phyloP scores from a whole-genome alignment of 2,797 vertebrate genomes.

The Chaunax sp. region DNA sequence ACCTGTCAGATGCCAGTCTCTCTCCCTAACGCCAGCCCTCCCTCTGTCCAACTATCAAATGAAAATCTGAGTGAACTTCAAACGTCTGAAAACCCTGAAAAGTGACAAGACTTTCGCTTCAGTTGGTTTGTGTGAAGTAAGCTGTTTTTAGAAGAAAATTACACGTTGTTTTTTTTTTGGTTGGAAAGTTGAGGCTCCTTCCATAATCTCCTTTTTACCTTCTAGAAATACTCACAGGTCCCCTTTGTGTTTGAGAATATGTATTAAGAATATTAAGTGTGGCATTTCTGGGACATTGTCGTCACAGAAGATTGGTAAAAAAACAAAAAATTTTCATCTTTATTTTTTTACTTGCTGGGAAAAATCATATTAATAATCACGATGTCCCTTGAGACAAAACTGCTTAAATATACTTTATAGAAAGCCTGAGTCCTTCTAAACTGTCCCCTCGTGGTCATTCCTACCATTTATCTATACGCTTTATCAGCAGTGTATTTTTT shows the following conservation, averaged over 20 bases:
- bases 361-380: background rate
- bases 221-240: background rate
- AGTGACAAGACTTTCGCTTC: background rate
- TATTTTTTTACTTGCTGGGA: background rate
- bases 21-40: background rate
- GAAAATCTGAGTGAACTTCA: conserved; percentile 46
- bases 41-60: conserved; percentile 54
- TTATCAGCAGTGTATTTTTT: background rate
- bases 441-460: background rate
- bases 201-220: background rate
- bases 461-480: background rate
- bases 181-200: no score
- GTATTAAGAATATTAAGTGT: background rate
- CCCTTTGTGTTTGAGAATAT: no score
- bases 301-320: background rate
- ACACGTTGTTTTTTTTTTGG: background rate
- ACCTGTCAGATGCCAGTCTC: conserved; percentile 74
- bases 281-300: conserved; percentile 1
- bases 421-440: background rate
- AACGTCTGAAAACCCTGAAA: conserved; percentile 33
- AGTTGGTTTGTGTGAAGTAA: background rate
- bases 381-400: background rate
- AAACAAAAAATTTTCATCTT: background rate
- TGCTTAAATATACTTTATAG: background rate
- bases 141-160: background rate